A percentile compares a stretch with the other conserved stretches of the same genome.
These are phyloP conservation scores for Chionoecetes opilio DNA, from an alignment of 1,140 invertebrate genomes.

Conservation along the genomic window DNA sequence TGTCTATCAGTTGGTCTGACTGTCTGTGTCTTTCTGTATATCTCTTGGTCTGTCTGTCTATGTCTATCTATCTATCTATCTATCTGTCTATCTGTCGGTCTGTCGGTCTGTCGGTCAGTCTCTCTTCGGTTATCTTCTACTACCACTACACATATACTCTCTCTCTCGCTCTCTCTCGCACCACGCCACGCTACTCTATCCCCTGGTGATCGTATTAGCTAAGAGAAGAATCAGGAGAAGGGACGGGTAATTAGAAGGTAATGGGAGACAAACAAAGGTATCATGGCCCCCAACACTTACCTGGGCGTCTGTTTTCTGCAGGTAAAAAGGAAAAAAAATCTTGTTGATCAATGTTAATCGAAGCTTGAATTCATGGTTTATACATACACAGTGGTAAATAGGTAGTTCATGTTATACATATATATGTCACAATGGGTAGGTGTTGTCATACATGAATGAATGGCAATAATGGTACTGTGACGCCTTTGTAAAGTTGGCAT, in stretches of 20 bases:
- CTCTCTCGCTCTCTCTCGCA: neutral
- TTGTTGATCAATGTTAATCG: neutral
- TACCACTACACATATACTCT: neutral
- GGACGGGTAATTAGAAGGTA: neutral
- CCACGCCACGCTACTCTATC: neutral
- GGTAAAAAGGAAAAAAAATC: neutral
- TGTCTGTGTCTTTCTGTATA: neutral
- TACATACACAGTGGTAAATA: neutral
- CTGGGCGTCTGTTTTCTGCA: constrained; percentile 57
- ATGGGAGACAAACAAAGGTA: neutral
- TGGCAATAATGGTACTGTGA: too few species aligned
- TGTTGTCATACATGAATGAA: too few species aligned
- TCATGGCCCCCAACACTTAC: neutral
- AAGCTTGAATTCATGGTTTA: neutral
- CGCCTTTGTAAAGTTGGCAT: too few species aligned
- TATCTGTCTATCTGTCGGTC: neutral
- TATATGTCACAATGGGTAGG: too few species aligned
- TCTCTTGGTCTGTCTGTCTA: constrained; percentile 38
- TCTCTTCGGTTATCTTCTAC: neutral
- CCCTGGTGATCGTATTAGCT: neutral
- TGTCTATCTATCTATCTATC: constrained; percentile 55
- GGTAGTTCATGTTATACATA: too few species aligned
- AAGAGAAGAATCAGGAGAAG: neutral
- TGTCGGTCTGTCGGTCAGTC: neutral
- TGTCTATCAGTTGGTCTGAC: neutral